Percentiles rank a stretch among this genome's conserved stretches.
Evolutionary conservation across 2,113 vertebrate genomes (phyloP).

Genomic region (Sorex araneus): DNA sequence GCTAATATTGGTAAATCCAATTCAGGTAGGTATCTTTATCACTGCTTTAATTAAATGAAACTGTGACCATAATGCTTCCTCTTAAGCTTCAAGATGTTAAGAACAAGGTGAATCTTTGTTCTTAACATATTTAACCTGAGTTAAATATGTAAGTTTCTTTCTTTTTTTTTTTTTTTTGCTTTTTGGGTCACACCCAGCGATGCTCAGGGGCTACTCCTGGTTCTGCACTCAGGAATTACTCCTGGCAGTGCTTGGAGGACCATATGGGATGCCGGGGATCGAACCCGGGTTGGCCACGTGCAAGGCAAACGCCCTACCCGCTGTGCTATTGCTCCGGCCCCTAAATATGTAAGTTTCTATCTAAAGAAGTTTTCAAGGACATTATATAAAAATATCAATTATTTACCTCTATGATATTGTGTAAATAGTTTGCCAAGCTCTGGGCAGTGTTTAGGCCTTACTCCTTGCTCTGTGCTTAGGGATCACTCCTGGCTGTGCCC

Average conservation of each 20-base stretch:
- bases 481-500: too few species aligned
- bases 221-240: too few species aligned
- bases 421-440: neutral
- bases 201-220: too few species aligned
- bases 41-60: slow-evolving; percentile 31
- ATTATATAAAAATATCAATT: neutral
- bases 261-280: too few species aligned
- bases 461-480: too few species aligned
- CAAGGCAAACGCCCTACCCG: too few species aligned
- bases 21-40: neutral
- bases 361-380: neutral
- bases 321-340: too few species aligned
- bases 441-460: too few species aligned
- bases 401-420: neutral
- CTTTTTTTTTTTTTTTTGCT: too few species aligned
- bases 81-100: neutral
- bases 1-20: neutral
- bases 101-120: neutral
- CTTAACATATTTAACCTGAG: neutral
- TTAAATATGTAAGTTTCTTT: neutral
- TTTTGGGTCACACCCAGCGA: too few species aligned
- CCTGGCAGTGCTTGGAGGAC: too few species aligned
- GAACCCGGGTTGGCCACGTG: too few species aligned
- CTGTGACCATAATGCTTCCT: neutral
- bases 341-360: neutral